Evolutionary conservation across 1,140 invertebrate genomes (phyloP).

Genomic region (Maconellicoccus hirsutus): DNA sequence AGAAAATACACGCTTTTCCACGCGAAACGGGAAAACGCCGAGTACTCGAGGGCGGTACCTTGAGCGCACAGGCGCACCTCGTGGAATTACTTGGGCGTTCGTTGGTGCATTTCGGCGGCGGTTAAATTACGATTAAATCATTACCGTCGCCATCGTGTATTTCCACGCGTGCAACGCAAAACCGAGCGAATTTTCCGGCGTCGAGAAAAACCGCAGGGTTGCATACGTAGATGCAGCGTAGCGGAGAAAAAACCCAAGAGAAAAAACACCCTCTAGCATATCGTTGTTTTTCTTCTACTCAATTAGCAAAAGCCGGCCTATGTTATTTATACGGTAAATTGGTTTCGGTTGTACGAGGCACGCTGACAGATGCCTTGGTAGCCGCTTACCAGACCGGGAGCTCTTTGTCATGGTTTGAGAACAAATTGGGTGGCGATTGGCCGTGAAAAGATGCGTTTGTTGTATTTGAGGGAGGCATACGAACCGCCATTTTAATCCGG

Average conservation of each 20-base stretch:
- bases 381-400: background rate
- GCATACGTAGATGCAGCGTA: too few relatives aligned
- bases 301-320: conserved; percentile 11
- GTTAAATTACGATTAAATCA: background rate
- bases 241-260: too few relatives aligned
- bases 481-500: conserved; percentile 18
- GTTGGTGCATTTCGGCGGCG: background rate
- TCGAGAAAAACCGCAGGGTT: too few relatives aligned
- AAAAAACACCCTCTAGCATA: too few relatives aligned
- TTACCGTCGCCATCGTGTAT: background rate
- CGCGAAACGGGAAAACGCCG: background rate
- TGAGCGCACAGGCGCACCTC: background rate
- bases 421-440: conserved; percentile 20
- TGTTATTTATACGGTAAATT: conserved; percentile 17
- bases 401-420: background rate
- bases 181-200: too few relatives aligned
- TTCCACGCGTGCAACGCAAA: too few relatives aligned
- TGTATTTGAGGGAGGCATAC: conserved; percentile 6
- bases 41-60: background rate
- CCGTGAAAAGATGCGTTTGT: conserved; percentile 15
- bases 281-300: conserved; percentile 7
- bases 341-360: background rate
- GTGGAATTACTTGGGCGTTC: background rate
- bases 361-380: background rate
- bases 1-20: background rate